Percentiles rank a stretch among this genome's conserved stretches.
Conservation (phyloP, 2,888 invertebrate genomes). For the Papilio demoleus region DNA sequence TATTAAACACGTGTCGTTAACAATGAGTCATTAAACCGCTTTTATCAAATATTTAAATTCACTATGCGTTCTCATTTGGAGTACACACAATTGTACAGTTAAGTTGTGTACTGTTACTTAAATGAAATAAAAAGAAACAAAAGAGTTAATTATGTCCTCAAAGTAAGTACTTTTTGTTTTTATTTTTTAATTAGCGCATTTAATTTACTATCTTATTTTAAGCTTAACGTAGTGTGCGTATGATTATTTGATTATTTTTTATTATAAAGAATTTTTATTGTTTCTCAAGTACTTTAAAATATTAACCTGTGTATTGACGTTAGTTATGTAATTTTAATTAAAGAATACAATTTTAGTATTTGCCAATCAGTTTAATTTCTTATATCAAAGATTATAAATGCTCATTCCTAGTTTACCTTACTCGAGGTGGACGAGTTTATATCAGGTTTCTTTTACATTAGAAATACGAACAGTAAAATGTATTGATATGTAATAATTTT, state of each 20-base stretch:
- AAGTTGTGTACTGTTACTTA: neutral
- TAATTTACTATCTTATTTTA: neutral
- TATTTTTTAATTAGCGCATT: neutral
- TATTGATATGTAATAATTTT: neutral
- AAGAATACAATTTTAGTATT: neutral
- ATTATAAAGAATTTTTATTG: too few species aligned
- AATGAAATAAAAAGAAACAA: too few species aligned
- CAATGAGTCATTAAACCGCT: neutral
- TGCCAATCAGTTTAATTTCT: neutral
- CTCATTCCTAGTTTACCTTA: neutral
- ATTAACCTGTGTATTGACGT: neutral
- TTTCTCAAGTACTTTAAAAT: neutral
- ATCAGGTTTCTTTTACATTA: neutral
- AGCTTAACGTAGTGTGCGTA: neutral
- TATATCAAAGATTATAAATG: neutral
- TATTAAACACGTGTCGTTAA: constrained; percentile 9
- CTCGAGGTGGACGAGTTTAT: neutral
- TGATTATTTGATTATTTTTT: neutral
- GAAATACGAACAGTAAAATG: neutral
- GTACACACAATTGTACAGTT: neutral
- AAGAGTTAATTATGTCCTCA: neutral
- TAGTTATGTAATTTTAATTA: neutral
- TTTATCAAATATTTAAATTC: constrained; percentile 18
- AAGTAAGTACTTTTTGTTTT: constrained; percentile 5
- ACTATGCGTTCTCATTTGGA: neutral